Evolutionary conservation across 2,113 vertebrate genomes (phyloP).

Genomic region (Falco punctatus): DNA sequence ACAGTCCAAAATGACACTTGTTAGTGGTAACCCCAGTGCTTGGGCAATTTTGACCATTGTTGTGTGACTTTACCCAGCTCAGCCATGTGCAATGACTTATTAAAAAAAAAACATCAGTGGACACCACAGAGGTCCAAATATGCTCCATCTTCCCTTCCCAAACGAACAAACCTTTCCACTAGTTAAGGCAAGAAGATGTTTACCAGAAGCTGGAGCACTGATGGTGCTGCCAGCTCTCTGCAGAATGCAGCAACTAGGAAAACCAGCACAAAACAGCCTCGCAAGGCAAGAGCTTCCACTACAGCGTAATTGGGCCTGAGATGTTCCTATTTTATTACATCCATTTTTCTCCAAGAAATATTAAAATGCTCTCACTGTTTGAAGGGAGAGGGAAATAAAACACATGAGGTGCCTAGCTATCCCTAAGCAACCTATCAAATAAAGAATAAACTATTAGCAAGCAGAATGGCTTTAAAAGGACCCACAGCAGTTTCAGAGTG

Average conservation of each 20-base stretch:
- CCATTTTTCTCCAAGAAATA: conserved; percentile 62
- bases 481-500: not conserved
- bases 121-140: not conserved
- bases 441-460: conserved; percentile 49
- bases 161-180: not conserved
- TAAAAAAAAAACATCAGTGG: not conserved
- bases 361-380: conserved; percentile 26
- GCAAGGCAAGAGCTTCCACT: not conserved
- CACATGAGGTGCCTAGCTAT: not conserved
- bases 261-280: not conserved
- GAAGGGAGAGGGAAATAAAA: not conserved
- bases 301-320: not conserved
- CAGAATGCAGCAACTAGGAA: not conserved
- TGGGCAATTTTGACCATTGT: not conserved
- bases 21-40: not conserved
- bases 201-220: not conserved
- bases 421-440: conserved; percentile 51
- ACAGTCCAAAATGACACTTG: not conserved
- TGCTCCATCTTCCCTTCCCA: not conserved
- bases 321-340: conserved; percentile 54
- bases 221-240: not conserved
- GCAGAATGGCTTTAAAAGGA: conserved; percentile 42
- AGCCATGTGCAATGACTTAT: not conserved
- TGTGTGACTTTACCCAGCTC: not conserved
- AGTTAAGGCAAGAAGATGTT: not conserved